A percentile compares a stretch with the other conserved stretches of the same genome.
These are phyloP conservation scores for Okamejei kenojei DNA, from an alignment of 2,797 vertebrate species.

Conservation along the genomic window DNA sequence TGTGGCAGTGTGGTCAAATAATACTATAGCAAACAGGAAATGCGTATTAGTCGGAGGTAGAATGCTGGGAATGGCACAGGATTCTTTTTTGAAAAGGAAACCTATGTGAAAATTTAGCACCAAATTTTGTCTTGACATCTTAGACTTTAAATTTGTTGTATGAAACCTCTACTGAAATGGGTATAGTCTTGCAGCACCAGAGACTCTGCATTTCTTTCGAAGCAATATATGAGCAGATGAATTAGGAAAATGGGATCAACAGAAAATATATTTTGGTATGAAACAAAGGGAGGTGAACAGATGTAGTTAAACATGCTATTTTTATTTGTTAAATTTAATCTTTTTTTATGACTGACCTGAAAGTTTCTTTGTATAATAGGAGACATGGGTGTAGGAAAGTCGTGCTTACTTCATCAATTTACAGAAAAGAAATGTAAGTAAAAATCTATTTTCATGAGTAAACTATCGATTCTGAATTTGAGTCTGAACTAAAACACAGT, in stretches of 20 bases:
- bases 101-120: background rate
- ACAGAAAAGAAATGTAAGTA: constrained; percentile 99
- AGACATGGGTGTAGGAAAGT: constrained; percentile 98
- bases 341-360: background rate
- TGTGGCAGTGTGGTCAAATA: background rate
- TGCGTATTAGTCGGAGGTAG: background rate
- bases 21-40: background rate
- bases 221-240: background rate
- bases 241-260: background rate
- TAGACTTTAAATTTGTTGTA: background rate
- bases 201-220: background rate
- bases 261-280: background rate
- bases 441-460: background rate
- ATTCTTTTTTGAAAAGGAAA: background rate
- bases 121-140: background rate
- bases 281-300: background rate
- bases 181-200: background rate
- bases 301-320: background rate
- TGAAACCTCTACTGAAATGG: background rate
- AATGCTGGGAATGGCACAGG: background rate
- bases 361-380: constrained; percentile 61
- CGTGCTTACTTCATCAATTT: constrained; percentile 97
- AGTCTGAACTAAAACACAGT: background rate
- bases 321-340: background rate
- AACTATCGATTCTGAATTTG: background rate